phyloP scores from a whole-genome alignment of 2,888 invertebrate genomes.

The Panopea generosa region DNA sequence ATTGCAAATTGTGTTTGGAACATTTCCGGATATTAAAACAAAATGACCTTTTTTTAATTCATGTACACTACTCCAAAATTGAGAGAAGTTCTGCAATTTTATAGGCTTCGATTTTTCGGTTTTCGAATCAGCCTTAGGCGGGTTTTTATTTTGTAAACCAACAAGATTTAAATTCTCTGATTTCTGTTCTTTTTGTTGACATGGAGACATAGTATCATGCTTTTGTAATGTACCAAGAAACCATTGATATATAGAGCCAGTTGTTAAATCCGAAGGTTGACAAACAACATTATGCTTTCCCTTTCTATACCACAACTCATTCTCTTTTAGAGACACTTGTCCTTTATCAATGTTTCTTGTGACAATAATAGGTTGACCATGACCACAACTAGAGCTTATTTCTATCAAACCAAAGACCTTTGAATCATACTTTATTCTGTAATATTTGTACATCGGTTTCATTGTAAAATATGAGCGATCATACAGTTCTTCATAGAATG shows the following conservation, averaged over 20 bases:
- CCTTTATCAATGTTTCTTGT: constrained; percentile 11
- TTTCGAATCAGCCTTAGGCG: too few species aligned
- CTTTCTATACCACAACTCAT: constrained; percentile 51
- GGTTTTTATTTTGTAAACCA: too few species aligned
- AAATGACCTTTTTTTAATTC: constrained; percentile 50
- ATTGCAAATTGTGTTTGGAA: constrained; percentile 10
- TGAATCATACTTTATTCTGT: constrained; percentile 11
- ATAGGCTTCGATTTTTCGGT: too few species aligned
- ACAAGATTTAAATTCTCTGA: too few species aligned
- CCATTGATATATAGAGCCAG: constrained; percentile 47
- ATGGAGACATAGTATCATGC: neutral
- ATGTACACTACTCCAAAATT: constrained; percentile 16
- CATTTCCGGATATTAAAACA: constrained; percentile 53
- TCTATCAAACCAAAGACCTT: constrained; percentile 42
- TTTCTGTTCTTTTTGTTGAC: too few species aligned
- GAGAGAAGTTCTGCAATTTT: neutral
- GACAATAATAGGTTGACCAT: constrained; percentile 40
- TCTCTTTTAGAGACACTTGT: constrained; percentile 9
- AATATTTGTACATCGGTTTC: constrained; percentile 35
- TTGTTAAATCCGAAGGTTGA: constrained; percentile 21
- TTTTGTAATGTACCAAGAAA: constrained; percentile 16
- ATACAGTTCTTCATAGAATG: constrained; percentile 28
- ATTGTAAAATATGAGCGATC: constrained; percentile 22
- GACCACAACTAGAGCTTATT: constrained; percentile 33
- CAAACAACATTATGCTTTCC: constrained; percentile 24